phyloP scores from a whole-genome alignment of 2,113 vertebrate genomes.

The Labeo catla region DNA sequence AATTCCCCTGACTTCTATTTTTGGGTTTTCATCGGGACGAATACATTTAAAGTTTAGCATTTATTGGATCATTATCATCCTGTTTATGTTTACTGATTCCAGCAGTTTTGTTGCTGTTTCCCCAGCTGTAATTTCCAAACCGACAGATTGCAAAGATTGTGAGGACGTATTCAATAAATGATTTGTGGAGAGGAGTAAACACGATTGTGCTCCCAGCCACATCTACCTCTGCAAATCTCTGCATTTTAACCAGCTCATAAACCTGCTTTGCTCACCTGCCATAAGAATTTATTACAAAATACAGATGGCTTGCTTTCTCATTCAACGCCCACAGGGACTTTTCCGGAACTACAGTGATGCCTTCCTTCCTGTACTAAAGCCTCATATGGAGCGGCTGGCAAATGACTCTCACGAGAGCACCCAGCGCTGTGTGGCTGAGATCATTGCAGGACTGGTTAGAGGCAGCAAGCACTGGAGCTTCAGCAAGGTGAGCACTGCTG shows the following conservation, averaged over 20 bases:
- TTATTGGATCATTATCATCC: slow-evolving; percentile 10
- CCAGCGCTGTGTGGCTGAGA: slow-evolving; percentile 94
- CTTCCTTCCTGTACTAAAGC: slow-evolving; percentile 88
- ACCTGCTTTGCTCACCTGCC: background rate
- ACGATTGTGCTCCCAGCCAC: background rate
- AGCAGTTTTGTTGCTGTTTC: slow-evolving; percentile 12
- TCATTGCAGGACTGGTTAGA: slow-evolving; percentile 94
- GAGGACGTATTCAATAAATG: background rate
- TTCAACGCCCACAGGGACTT: slow-evolving; percentile 79
- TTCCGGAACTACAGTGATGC: slow-evolving; percentile 95
- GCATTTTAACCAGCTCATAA: slow-evolving; percentile 8
- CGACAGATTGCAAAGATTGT: background rate
- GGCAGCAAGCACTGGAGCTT: slow-evolving; percentile 98
- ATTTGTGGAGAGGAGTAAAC: slow-evolving; percentile 14
- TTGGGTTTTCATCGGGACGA: background rate
- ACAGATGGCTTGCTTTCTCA: slow-evolving; percentile 7
- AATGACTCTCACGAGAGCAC: slow-evolving; percentile 93
- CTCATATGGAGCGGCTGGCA: slow-evolving; percentile 90
- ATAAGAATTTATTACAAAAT: background rate
- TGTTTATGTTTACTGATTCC: slow-evolving; percentile 1
- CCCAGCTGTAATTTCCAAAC: background rate
- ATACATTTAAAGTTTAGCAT: background rate
- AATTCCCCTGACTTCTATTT: background rate
- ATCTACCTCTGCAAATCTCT: background rate
- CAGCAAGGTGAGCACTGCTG: slow-evolving; percentile 80